Evolutionary conservation across 2,797 vertebrate species (phyloP), one percentile per base, ranked within the genome.

Genomic region (Borostomias antarcticus): DNA sequence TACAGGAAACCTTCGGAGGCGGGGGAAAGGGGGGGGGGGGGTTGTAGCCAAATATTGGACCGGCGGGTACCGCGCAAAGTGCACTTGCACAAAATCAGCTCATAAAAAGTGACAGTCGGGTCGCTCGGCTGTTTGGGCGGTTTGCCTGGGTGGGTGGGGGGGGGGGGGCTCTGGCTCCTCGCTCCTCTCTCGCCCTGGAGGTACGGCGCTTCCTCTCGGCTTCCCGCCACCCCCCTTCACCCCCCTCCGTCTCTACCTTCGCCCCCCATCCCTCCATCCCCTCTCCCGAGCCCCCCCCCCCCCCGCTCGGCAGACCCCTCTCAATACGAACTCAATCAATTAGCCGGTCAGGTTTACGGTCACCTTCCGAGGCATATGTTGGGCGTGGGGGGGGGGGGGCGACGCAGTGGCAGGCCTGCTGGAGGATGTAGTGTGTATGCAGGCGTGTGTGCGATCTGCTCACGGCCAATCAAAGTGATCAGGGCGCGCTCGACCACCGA

Each of bases 51-150:
- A 76, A 78, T 72, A 72, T 37, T 74, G 51, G 64, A 81, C 58
- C 68, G 64, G n/a, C 17, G n/a, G 68, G 68, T 54, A 69, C 54
- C 74, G 51, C 54, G 69, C 72, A 85, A 82, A 80, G 80, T 74
- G 74, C 77, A 75, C 53, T 64, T 73, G 78, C 56, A 69, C 58
- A 77, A 64, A 73, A 33, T 9, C 32, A 33, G 84, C 74, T 82
- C 74, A 89, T 89, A 82, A 83, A 84, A 87, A 79, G 51, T 84
- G 77, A 85, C 81, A 82, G 80, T 66, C 50, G 65, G 80, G 76
- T 68, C 71, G 67, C 63, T 68, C 60, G n/a, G 66, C 75, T 63
- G 62, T 33, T 33, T 33, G 32, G 32, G 32, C 78, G 80, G 79
- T 33, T 4, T 4, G 32, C 9, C 32, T 33, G 32, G 32, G 9